Percentiles rank a stretch among this genome's conserved stretches.
Evolutionary conservation across 1,140 invertebrate genomes (phyloP).

Genomic region (Cecropterus lyciades): DNA sequence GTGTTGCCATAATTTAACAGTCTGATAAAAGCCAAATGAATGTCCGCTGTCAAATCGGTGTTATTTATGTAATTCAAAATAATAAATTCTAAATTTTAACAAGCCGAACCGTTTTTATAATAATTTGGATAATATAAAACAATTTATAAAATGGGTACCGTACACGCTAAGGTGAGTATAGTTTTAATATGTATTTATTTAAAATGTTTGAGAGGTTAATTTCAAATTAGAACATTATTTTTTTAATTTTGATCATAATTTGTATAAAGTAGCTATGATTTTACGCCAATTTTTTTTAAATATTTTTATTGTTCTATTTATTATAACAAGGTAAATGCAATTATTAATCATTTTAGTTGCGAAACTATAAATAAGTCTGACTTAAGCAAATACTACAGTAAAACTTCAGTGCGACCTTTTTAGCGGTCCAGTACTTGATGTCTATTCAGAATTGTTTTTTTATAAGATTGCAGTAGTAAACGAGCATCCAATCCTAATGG

Average conservation of each 20-base stretch:
- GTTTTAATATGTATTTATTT: neutral
- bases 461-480: too few species aligned
- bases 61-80: slow-evolving; percentile 71
- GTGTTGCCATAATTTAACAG: neutral
- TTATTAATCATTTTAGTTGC: neutral
- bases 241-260: slow-evolving; percentile 1
- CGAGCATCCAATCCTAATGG: too few species aligned
- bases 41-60: slow-evolving; percentile 47
- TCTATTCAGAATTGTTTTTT: too few species aligned
- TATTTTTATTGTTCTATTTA: neutral
- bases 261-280: neutral
- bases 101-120: slow-evolving; percentile 23
- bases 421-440: too few species aligned
- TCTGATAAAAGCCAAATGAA: neutral
- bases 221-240: slow-evolving; percentile 3
- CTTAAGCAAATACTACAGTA: too few species aligned
- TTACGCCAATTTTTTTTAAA: neutral
- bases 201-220: slow-evolving; percentile 17
- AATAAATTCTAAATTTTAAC: slow-evolving; percentile 53
- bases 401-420: too few species aligned
- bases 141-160: slow-evolving; percentile 55
- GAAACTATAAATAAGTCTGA: neutral
- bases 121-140: slow-evolving; percentile 30
- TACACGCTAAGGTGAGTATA: slow-evolving; percentile 64
- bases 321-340: too few species aligned